A percentile compares a stretch with the other conserved stretches of the same genome.
These are phyloP conservation scores for Aplysina aerophoba DNA, from an alignment of 37 sponge, comb jelly and placozoan genomes.

Conservation along the genomic window DNA sequence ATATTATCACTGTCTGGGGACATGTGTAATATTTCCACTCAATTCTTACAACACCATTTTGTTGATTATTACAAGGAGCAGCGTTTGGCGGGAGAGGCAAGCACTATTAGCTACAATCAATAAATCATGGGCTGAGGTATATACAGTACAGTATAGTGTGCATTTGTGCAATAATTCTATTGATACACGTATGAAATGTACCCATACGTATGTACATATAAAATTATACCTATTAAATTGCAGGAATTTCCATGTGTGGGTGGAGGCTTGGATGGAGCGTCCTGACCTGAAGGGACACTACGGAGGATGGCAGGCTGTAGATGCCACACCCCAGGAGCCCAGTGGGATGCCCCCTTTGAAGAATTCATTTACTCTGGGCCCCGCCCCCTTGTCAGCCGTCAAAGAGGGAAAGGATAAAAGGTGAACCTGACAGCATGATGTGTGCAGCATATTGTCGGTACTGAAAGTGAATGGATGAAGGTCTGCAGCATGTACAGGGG, in stretches of 20 bases:
- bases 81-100: too few species aligned
- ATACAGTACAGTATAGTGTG: too few species aligned
- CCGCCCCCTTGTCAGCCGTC: conserved; percentile 70
- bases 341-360: conserved; percentile 33
- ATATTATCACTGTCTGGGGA: too few species aligned
- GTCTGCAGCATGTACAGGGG: too few species aligned
- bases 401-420: conserved; percentile 65
- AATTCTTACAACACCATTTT: too few species aligned
- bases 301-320: conserved; percentile 83
- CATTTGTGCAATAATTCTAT: not conserved
- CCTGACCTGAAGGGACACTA: conserved; percentile 60
- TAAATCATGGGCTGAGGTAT: too few species aligned
- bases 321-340: conserved; percentile 69
- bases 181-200: not conserved
- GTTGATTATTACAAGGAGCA: too few species aligned
- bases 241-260: conserved; percentile 84
- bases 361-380: conserved; percentile 48
- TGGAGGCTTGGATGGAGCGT: conserved; percentile 76
- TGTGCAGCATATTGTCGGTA: too few species aligned
- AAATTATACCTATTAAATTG: not conserved
- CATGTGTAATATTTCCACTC: too few species aligned
- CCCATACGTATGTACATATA: not conserved
- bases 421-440: conserved; percentile 21
- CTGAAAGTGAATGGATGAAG: conserved; percentile 45
- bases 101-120: too few species aligned